These are phyloP conservation scores for Parnassius apollo DNA, from an alignment of 2,888 invertebrate species.

Conservation along the genomic window DNA sequence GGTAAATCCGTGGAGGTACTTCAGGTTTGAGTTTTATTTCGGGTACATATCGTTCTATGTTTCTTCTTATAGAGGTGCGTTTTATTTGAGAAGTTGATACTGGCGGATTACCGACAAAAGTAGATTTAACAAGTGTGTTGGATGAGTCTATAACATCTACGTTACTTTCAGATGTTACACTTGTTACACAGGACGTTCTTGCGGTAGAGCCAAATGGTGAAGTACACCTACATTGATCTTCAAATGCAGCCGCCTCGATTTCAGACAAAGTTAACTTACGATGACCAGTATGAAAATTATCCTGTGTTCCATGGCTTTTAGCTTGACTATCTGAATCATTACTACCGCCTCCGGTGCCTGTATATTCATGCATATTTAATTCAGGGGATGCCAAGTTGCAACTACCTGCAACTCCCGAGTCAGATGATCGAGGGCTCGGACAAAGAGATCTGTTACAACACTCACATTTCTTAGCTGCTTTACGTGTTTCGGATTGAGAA, in stretches of 20 bases:
- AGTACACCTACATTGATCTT: constrained; percentile 86
- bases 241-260: constrained; percentile 82
- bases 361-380: constrained; percentile 71
- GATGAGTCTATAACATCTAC: constrained; percentile 79
- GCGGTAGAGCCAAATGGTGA: constrained; percentile 88
- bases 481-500: constrained; percentile 67
- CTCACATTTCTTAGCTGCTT: constrained; percentile 70
- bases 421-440: constrained; percentile 88
- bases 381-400: constrained; percentile 88
- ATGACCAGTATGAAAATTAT: constrained; percentile 54
- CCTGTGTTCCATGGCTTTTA: constrained; percentile 56
- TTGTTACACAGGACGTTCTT: constrained; percentile 83
- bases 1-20: constrained; percentile 70
- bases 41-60: constrained; percentile 68
- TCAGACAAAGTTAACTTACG: constrained; percentile 78
- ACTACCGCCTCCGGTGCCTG: constrained; percentile 47
- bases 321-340: constrained; percentile 66
- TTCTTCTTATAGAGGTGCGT: constrained; percentile 72
- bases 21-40: constrained; percentile 68
- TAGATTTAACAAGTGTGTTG: constrained; percentile 75
- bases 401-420: constrained; percentile 93
- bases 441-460: constrained; percentile 83
- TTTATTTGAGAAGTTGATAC: constrained; percentile 73
- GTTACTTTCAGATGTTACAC: constrained; percentile 80
- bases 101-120: constrained; percentile 68